These are phyloP conservation scores for Beaufortia kweichowensis DNA, from an alignment of 2,113 vertebrate species.

Conservation along the genomic window DNA sequence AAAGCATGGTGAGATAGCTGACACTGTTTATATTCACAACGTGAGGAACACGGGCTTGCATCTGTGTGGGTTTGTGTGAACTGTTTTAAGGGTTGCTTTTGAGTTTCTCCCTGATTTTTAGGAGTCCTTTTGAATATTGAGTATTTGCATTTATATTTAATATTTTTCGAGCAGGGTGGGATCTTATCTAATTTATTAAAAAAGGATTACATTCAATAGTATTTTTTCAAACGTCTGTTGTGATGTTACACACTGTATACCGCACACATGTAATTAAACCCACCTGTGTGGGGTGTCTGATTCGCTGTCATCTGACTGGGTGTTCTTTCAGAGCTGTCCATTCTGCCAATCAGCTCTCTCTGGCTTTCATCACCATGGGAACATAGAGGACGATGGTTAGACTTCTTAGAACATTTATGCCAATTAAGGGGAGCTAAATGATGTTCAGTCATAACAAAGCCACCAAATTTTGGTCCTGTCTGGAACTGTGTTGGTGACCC, in stretches of 20 bases:
- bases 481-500: background rate
- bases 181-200: background rate
- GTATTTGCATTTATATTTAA: background rate
- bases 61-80: conserved; percentile 12
- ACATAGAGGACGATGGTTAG: background rate
- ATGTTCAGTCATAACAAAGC: background rate
- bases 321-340: background rate
- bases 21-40: conserved; percentile 15
- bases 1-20: background rate
- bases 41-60: background rate
- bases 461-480: background rate
- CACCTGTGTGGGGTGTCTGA: background rate
- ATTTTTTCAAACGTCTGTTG: no score
- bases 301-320: background rate
- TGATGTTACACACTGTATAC: no score
- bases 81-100: background rate
- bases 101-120: no score
- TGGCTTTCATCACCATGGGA: conserved; percentile 45
- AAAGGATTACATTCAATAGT: no score
- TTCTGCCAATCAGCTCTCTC: conserved; percentile 24
- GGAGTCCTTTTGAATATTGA: background rate
- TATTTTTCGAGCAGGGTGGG: background rate
- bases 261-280: background rate
- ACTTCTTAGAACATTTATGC: background rate
- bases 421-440: conserved; percentile 16